Base-by-base conservation (phyloP, 2,888 invertebrate species). In the Pseudoips prasinana region DNA sequence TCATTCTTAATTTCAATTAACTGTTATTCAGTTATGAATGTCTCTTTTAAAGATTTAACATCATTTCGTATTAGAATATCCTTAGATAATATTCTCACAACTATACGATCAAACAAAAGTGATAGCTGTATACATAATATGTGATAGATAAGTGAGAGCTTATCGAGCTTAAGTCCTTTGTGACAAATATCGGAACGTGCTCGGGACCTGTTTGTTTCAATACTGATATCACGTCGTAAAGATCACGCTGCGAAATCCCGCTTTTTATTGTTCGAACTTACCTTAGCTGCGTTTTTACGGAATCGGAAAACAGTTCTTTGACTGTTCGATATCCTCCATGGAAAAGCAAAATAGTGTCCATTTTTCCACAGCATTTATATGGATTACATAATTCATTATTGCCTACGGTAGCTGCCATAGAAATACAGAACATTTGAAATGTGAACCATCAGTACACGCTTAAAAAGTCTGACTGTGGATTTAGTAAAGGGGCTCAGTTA, bases 91-190 rank as follows among this genome's bases (percentile, higher is more conserved):
- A 9, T 8, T 1, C 18, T 30, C 1, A 24, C 30, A 6, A 18
- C 30, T 5, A 24, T 18, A 18, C 6, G 18, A 18, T 18, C 18
- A 18, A 18, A 18, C n/a, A n/a, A n/a, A n/a, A n/a, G n/a, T n/a
- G n/a, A n/a, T n/a, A n/a, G n/a, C n/a, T n/a, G n/a, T n/a, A n/a
- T n/a, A n/a, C n/a, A n/a, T n/a, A n/a, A n/a, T n/a, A n/a, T n/a
- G n/a, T n/a, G n/a, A 18, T 6, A 5, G 6, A 18, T 18, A 6
- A 10, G 24, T 4, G 24, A 24, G 4, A 30, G 24, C 10, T 10
- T 30, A 20, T 30, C 18, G n/a, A n/a, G n/a, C n/a, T n/a, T 5
- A 30, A 10, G 1, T 24, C 30, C 8, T 30, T 30, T 1, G 24
- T 18, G 0, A 30, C 30, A 8, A 24, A 30, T 8, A 19, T 24